Evolutionary conservation across 2,888 invertebrate species (phyloP), one percentile per base, ranked within the genome.

Genomic region (Drosophila pegasa): DNA sequence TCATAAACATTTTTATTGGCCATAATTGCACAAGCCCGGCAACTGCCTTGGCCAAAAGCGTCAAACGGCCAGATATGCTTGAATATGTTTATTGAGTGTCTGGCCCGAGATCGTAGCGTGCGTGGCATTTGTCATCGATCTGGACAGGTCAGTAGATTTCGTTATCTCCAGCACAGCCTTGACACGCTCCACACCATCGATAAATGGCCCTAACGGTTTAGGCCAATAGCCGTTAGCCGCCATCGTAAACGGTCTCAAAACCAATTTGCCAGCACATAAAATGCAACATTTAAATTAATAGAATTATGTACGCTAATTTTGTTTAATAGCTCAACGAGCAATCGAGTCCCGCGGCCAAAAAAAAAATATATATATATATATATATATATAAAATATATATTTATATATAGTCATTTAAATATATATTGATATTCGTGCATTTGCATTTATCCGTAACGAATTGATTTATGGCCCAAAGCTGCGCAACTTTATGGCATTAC

Each of bases 1-100:
- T 57, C 56, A 71, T 84, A 83, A 87, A 80, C 75, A 87, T 84
- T 84, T 83, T 83, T 83, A 83, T 84, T 84, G 70, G 67, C 84
- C 69, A 75, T 87, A 87, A 87, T 83, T 87, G 82, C 78, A 66
- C 67, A 78, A 80, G 73, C 67, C 67, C 62, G 20, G 58, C 75
- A 75, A 65, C 63, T 60, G 73, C 63, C 38, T 47, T 38, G 48
- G 48, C 31, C 47, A 58, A 43, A 62, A 52, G 51, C 63, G 51
- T 69, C 45, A 63, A 40, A 37, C 22, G 20, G 38, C 16, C 10
- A 54, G 38, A 57, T 60, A 58, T 25, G n/a, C n/a, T n/a, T n/a
- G 27, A 50, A 12, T 29, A 55, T 45, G 43, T 63, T 63, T 50
- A 33, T 71, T 63, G 56, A 66, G 29, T 41, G 62, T 31, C 45